Evolutionary conservation across 1,140 invertebrate genomes (phyloP).

Genomic region (Bactericera cockerelli): DNA sequence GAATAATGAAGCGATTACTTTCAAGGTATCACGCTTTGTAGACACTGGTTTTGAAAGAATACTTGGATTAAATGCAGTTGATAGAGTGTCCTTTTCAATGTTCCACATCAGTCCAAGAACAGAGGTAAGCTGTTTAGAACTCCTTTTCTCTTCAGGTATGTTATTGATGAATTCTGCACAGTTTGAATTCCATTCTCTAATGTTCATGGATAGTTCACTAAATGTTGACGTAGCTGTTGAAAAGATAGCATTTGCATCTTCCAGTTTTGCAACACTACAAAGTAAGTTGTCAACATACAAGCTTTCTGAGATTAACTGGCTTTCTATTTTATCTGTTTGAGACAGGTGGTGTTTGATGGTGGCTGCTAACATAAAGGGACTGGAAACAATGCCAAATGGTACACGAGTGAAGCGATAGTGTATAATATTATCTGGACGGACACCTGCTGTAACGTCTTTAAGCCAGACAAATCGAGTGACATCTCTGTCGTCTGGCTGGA

Average conservation of each 20-base stretch:
- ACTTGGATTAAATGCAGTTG: neutral
- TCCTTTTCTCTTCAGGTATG: neutral
- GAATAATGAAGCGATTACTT: slow-evolving; percentile 14
- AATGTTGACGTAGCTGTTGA: neutral
- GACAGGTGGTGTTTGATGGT: neutral
- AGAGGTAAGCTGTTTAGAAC: neutral
- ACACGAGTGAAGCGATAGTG: neutral
- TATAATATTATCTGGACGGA: neutral
- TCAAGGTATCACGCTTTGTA: slow-evolving; percentile 15
- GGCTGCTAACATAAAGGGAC: neutral
- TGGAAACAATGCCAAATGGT: slow-evolving; percentile 5
- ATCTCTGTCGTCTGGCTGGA: slow-evolving; percentile 3
- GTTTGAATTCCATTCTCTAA: too few relatives aligned
- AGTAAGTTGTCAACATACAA: neutral
- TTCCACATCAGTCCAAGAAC: neutral
- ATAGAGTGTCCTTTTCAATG: neutral
- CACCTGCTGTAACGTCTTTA: neutral
- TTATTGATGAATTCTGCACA: neutral
- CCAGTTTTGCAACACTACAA: neutral
- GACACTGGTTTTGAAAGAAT: neutral
- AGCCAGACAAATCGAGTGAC: slow-evolving; percentile 1
- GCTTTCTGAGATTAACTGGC: neutral
- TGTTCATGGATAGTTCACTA: neutral
- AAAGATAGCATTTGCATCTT: neutral
- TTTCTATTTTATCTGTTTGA: neutral